Conservation (phyloP, 2,888 invertebrate species). For the Xylophagus ater region DNA sequence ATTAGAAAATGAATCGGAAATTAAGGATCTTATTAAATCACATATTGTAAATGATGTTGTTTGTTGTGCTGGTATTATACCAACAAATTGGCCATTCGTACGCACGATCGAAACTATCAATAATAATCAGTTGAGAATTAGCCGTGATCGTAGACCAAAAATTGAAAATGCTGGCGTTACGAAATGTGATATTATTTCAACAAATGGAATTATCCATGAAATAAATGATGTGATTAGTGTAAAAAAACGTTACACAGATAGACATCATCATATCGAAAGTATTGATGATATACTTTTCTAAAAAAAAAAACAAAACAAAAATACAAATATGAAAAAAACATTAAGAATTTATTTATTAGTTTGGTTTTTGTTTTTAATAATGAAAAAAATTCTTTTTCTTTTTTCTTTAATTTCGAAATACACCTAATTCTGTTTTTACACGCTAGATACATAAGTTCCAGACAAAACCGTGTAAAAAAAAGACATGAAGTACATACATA, state of each 20-base stretch:
- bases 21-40: conserved; percentile 31
- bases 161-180: conserved; percentile 39
- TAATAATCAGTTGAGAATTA: conserved; percentile 32
- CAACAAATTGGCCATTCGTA: conserved; percentile 39
- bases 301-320: background rate
- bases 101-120: conserved; percentile 35
- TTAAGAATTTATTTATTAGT: too few relatives aligned
- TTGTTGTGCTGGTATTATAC: conserved; percentile 38
- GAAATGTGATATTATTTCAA: conserved; percentile 36
- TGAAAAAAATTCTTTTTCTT: background rate
- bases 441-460: background rate
- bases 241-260: conserved; percentile 16
- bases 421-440: background rate
- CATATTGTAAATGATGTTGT: conserved; percentile 38
- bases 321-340: background rate
- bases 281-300: conserved; percentile 20
- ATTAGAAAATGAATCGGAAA: conserved; percentile 23
- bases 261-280: conserved; percentile 14
- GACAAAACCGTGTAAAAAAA: background rate
- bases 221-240: conserved; percentile 37
- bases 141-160: conserved; percentile 38
- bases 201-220: conserved; percentile 38
- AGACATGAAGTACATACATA: too few relatives aligned
- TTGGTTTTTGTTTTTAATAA: background rate
- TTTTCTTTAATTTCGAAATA: background rate